Evolutionary conservation across 2,888 invertebrate genomes (phyloP), one percentile per base, ranked within the genome.

Genomic region (Blastobasis lacticolella): DNA sequence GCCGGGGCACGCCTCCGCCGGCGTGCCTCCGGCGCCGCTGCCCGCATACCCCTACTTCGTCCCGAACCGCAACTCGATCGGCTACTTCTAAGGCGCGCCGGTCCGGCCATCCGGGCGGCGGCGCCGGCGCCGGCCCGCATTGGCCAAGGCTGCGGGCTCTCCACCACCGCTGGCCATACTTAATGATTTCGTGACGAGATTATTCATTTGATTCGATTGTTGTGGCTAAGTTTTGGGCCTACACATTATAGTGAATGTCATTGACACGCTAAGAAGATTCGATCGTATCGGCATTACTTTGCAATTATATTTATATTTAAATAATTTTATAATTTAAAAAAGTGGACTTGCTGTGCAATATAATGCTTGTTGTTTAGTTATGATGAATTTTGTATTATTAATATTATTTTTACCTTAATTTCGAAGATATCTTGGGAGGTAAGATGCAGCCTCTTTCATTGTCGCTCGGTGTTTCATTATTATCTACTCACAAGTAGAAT

Each of bases 301-400:
- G 10, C 42, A 10, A 10, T 46, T 4, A 8, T 38, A 41, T 41
- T 48, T 75, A 76, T 77, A 73, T 71, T 67, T 57, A 59, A 56
- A 69, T 76, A 72, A 75, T 63, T 61, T 63, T 58, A 64, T 68
- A 81, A 78, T 83, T 83, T 81, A 81, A 81, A 46, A 23, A 23
- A 80, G 73, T 79, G 77, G 77, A 85, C 81, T 81, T 69, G 83
- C 84, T 84, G 85, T 86, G 86, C 86, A 86, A 86, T 86, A 84
- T 63, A 75, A 79, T 78, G 86, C 85, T 86, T 83, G 83, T 85
- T 85, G 78, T 82, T 84, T 83, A 81, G 77, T 83, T 83, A 76
- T 74, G 74, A 75, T 73, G 74, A 75, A 71, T 74, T 80, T 81
- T 76, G 66, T 81, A 77, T 75, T 68, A 72, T 73, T 75, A 73